These are phyloP conservation scores for Prenolepis imparis DNA, from an alignment of 2,888 invertebrate genomes.

Conservation along the genomic window DNA sequence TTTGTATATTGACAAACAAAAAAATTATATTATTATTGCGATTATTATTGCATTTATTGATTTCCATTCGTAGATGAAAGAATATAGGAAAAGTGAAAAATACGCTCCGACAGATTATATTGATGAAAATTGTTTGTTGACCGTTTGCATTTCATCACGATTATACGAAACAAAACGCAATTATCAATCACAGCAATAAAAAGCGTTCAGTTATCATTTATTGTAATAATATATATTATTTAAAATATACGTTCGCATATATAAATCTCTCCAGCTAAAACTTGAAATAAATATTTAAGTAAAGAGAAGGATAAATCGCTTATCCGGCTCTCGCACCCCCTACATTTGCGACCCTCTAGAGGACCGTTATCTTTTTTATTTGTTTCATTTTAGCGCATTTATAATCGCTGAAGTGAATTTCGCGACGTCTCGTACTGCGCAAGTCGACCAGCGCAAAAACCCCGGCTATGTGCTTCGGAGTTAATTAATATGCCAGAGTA, in stretches of 20 bases:
- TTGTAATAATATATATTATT: constrained; percentile 16
- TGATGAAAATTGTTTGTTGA: neutral
- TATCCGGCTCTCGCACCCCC: constrained; percentile 14
- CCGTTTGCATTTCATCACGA: constrained; percentile 11
- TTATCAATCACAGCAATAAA: neutral
- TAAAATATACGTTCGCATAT: neutral
- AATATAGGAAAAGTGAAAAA: neutral
- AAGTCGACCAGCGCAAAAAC: constrained; percentile 24
- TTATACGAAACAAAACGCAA: constrained; percentile 14
- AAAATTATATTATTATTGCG: neutral
- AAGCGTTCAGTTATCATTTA: neutral
- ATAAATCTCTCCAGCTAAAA: neutral
- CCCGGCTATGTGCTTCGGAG: constrained; percentile 21
- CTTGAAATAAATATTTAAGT: constrained; percentile 26
- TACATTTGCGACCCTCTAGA: constrained; percentile 12
- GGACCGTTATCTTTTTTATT: constrained; percentile 22
- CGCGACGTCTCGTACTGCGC: constrained; percentile 32
- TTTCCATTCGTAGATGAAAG: constrained; percentile 12
- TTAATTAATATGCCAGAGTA: constrained; percentile 55
- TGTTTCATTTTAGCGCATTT: constrained; percentile 38
- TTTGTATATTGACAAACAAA: constrained; percentile 6
- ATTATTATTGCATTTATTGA: constrained; percentile 20
- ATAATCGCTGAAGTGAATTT: constrained; percentile 48
- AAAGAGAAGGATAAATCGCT: constrained; percentile 15
- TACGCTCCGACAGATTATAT: neutral